A percentile compares a stretch with the other conserved stretches of the same genome.
Conservation (phyloP, 2,797 vertebrate genomes). For the Spinibarbus caldwelli region DNA sequence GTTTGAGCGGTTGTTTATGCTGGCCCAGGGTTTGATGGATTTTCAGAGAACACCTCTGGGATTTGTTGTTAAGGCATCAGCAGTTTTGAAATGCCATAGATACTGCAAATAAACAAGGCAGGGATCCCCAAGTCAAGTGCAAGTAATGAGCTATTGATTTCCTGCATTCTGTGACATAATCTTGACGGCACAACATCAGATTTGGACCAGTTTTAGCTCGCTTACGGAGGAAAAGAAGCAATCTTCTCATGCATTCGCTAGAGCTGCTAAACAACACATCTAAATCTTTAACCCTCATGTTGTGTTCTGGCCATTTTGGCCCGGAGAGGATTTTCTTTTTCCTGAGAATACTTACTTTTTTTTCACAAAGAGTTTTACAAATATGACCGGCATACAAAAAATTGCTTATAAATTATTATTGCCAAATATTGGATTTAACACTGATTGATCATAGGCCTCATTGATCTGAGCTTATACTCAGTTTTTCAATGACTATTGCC, state of each 20-base stretch:
- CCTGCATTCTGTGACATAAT: slow-evolving; percentile 32
- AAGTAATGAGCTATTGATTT: slow-evolving; percentile 64
- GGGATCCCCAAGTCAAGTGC: slow-evolving; percentile 34
- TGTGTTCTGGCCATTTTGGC: background rate
- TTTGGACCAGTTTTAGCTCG: background rate
- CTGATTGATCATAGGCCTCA: background rate
- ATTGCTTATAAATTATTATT: background rate
- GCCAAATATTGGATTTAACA: background rate
- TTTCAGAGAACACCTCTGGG: slow-evolving; percentile 4
- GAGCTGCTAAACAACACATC: slow-evolving; percentile 2
- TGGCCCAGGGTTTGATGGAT: slow-evolving; percentile 6
- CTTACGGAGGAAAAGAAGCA: background rate
- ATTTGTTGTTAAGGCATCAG: slow-evolving; percentile 34
- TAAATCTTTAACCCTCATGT: background rate
- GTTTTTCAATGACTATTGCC: too few relatives aligned
- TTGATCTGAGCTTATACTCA: too few relatives aligned
- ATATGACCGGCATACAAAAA: background rate
- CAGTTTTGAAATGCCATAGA: slow-evolving; percentile 34
- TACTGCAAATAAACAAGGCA: slow-evolving; percentile 49
- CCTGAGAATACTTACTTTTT: too few relatives aligned
- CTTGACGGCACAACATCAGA: slow-evolving; percentile 19
- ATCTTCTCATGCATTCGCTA: background rate
- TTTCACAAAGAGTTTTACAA: background rate
- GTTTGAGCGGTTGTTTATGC: background rate
- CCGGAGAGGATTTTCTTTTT: too few relatives aligned